Conservation (phyloP, 2,113 vertebrate genomes). For the rabbit (Oryctolagus cuniculus) region mOryCun1.1 NC_091440.1:125946001-125946500, state of each 20-base stretch:
- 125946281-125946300: slow-evolving; percentile 48
- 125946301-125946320: slow-evolving; percentile 23
- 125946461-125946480: background rate
- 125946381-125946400: background rate
- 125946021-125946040: background rate
- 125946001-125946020: background rate
- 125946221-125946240: slow-evolving; percentile 58
- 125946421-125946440: background rate
- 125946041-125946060: background rate
- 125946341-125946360: slow-evolving; percentile 66
- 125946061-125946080: background rate
- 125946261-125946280: slow-evolving; percentile 60
- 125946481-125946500: background rate
- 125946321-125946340: slow-evolving; percentile 57
- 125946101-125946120: background rate
- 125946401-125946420: background rate
- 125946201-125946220: slow-evolving; percentile 59
- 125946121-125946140: background rate
- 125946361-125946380: background rate
- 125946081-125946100: background rate
- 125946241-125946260: slow-evolving; percentile 68
- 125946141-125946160: slow-evolving; percentile 2
- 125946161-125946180: slow-evolving; percentile 31
- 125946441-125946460: background rate
- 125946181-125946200: slow-evolving; percentile 32